These are phyloP conservation scores for Eutrigla gurnardus DNA, from an alignment of 2,797 vertebrate species.

Conservation along the genomic window DNA sequence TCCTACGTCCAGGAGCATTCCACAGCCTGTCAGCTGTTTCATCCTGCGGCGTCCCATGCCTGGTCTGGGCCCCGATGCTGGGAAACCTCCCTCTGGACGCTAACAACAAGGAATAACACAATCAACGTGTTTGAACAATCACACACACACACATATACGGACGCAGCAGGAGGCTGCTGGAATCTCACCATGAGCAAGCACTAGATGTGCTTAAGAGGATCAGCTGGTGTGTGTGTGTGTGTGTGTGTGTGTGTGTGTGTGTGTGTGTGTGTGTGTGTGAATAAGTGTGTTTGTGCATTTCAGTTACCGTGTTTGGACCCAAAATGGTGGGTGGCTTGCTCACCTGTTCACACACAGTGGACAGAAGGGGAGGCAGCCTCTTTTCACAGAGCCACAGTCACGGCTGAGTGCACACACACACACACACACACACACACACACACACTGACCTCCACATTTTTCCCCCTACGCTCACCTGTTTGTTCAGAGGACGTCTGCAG, in stretches of 20 bases:
- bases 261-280: conserved; percentile 38
- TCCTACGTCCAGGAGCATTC: conserved; percentile 62
- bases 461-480: conserved; percentile 72
- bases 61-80: conserved; percentile 50
- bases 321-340: conserved; percentile 66
- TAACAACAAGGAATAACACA: conserved; percentile 61
- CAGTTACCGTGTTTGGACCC: conserved; percentile 54
- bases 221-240: conserved; percentile 52
- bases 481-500: conserved; percentile 76
- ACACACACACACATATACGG: conserved; percentile 23
- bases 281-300: conserved; percentile 52
- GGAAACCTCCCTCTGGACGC: conserved; percentile 56
- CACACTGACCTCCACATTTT: conserved; percentile 48
- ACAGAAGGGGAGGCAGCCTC: conserved; percentile 63
- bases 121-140: conserved; percentile 72
- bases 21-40: conserved; percentile 68
- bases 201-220: conserved; percentile 55
- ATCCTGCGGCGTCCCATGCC: conserved; percentile 56
- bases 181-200: conserved; percentile 39
- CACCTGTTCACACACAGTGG: conserved; percentile 80
- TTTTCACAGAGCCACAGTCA: conserved; percentile 60
- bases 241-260: conserved; percentile 41
- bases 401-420: conserved; percentile 49
- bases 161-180: conserved; percentile 27
- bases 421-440: conserved; percentile 35